Evolutionary conservation across 1,140 invertebrate species (phyloP), one percentile per base, ranked within the genome.

Genomic region (Latrodectus geometricus): DNA sequence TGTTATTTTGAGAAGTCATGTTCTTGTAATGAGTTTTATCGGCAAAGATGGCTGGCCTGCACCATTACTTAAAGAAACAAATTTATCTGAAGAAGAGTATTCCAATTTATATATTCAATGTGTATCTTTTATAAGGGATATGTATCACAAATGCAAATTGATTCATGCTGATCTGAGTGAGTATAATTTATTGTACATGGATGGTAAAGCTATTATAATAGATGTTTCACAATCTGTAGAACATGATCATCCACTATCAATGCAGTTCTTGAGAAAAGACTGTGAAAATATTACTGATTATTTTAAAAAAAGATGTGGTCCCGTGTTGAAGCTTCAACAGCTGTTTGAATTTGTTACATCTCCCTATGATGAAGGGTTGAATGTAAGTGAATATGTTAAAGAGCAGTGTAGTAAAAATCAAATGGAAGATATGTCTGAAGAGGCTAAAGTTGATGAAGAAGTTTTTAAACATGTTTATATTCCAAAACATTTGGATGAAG

Each of bases 311-410:
- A 95, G 95, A 89, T 94, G 95, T 54, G 97, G 99, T 0, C 94
- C 94, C 56, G 97, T 97, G 17, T 94, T 99, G 93, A 95, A 95
- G 0, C 93, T 98, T 0, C 97, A 97, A 89, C 95, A 96, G 89
- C 91, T 99, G 70, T 99, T 99, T 93, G 96, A 99, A 91, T 99
- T 99, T 90, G 95, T 99, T 66, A 98, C 97, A 4, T 97, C 98
- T 92, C 93, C 95, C 54, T 95, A 93, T 8, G 15, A 65, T 21
- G 20, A 8, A 5, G 49, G 23, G 15, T 48, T 52, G 17, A 49
- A 81, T 56, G 20, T 35, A 17, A 69, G 21, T 9, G 15, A 72
- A 14, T 81, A 81, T 72, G 20, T 89, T 9, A 72, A 88, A 54
- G 17, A 81, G 3, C 2, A 17, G 8, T 11, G n/a, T 52, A 14